Conservation (phyloP, 2,888 invertebrate genomes). For the Drosophila ustulata region DNA sequence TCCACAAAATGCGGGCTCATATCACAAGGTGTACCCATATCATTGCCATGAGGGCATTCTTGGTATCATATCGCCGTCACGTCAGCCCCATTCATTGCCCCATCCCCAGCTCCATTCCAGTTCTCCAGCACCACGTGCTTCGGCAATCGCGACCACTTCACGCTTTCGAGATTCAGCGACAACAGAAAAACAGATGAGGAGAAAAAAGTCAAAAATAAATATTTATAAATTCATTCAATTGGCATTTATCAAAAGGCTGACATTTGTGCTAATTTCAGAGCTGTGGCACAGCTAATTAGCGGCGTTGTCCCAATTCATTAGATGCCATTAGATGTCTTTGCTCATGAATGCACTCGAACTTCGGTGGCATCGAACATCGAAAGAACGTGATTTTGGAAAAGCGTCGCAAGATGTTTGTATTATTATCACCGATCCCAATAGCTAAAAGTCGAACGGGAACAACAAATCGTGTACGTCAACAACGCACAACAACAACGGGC, state of each 20-base stretch:
- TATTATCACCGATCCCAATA: conserved; percentile 59
- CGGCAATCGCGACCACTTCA: conserved; percentile 46
- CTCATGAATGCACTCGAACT: conserved; percentile 13
- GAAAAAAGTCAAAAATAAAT: conserved; percentile 46
- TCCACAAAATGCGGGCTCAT: conserved; percentile 24
- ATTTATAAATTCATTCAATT: conserved; percentile 55
- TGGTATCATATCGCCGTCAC: conserved; percentile 34
- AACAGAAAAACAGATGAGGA: background rate
- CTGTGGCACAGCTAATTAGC: conserved; percentile 24
- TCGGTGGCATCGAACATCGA: background rate
- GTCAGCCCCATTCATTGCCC: conserved; percentile 18
- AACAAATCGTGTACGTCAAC: conserved; percentile 46
- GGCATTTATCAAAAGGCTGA: conserved; percentile 37
- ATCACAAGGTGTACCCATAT: conserved; percentile 43
- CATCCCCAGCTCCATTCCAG: conserved; percentile 4
- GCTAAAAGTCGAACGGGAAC: conserved; percentile 32
- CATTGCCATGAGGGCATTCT: conserved; percentile 37
- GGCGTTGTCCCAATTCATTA: conserved; percentile 42
- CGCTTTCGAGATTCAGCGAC: conserved; percentile 44
- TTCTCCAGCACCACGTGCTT: conserved; percentile 38
- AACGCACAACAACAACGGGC: conserved; percentile 23
- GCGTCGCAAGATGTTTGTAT: conserved; percentile 26
- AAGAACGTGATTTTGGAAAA: conserved; percentile 19
- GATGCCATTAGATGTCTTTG: conserved; percentile 15
- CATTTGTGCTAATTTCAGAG: conserved; percentile 63